A percentile compares a stretch with the other conserved stretches of the same genome.
phyloP scores from a whole-genome alignment of 1,140 invertebrate species.

The Scaptodrosophila lebanonensis region DNA sequence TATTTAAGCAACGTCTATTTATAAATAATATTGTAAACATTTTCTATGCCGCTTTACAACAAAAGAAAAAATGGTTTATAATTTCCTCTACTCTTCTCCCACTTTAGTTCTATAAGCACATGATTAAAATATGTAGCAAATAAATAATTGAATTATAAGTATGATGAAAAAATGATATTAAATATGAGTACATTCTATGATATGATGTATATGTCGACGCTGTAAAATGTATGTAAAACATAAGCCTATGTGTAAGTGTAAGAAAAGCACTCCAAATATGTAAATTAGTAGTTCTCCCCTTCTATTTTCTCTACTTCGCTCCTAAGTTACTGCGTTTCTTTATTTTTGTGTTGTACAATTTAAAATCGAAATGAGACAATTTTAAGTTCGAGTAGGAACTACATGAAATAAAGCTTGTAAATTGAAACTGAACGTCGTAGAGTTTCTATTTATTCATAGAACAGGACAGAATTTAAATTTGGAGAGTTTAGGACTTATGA shows the following conservation, averaged over 20 bases:
- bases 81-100: constrained; percentile 28
- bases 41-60: constrained; percentile 46
- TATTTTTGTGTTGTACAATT: constrained; percentile 16
- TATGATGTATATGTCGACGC: constrained; percentile 56
- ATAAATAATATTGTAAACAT: constrained; percentile 22
- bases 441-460: too few relatives aligned
- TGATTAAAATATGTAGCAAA: constrained; percentile 41
- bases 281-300: constrained; percentile 49
- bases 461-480: constrained; percentile 10
- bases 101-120: constrained; percentile 44
- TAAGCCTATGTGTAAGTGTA: constrained; percentile 54
- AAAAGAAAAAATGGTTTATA: constrained; percentile 20
- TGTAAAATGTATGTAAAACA: constrained; percentile 70
- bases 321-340: constrained; percentile 40
- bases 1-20: constrained; percentile 18
- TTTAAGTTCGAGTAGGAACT: constrained; percentile 26
- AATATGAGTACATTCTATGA: constrained; percentile 39
- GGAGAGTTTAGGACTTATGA: too few relatives aligned
- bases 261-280: constrained; percentile 71
- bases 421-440: constrained; percentile 35
- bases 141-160: constrained; percentile 28
- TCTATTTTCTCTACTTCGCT: constrained; percentile 3
- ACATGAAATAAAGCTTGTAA: constrained; percentile 66
- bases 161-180: constrained; percentile 35
- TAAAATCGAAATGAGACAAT: neutral